Evolutionary conservation across 2,888 invertebrate species (phyloP).

Genomic region (Seladonia tumulorum): DNA sequence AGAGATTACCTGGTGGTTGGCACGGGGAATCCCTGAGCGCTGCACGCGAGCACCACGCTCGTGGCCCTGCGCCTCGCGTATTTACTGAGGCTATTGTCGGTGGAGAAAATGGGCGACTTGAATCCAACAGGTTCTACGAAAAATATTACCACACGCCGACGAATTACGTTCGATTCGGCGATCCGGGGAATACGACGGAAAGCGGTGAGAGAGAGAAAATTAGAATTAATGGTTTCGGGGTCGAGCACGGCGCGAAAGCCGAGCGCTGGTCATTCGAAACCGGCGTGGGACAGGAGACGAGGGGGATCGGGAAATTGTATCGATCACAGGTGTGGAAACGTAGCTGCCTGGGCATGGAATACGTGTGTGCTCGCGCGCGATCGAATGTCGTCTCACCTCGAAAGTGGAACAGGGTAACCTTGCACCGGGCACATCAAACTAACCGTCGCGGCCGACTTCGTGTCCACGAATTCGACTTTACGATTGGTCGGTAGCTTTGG

Average conservation of each 20-base stretch:
- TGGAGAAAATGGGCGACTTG: slow-evolving; percentile 88
- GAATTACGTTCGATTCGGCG: slow-evolving; percentile 22
- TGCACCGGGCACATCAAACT: slow-evolving; percentile 90
- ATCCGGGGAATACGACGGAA: neutral
- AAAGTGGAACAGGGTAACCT: slow-evolving; percentile 88
- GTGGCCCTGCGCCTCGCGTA: slow-evolving; percentile 84
- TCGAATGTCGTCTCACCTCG: slow-evolving; percentile 76
- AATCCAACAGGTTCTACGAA: slow-evolving; percentile 88
- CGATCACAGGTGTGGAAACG: slow-evolving; percentile 32
- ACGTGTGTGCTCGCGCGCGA: slow-evolving; percentile 3
- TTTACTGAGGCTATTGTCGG: slow-evolving; percentile 87
- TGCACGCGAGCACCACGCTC: slow-evolving; percentile 80
- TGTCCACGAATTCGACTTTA: slow-evolving; percentile 82
- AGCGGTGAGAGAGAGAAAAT: slow-evolving; percentile 12
- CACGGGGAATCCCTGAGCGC: slow-evolving; percentile 90
- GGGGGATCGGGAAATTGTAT: slow-evolving; percentile 44
- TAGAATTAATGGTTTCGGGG: slow-evolving; percentile 37
- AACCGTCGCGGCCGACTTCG: slow-evolving; percentile 62
- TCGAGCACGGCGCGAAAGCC: slow-evolving; percentile 23
- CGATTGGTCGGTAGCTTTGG: slow-evolving; percentile 81
- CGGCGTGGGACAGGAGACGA: neutral
- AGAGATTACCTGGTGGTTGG: slow-evolving; percentile 88
- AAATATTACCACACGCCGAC: slow-evolving; percentile 22
- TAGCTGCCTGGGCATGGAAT: neutral
- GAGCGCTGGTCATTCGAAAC: slow-evolving; percentile 33